These are phyloP conservation scores for Melanostoma mellinum DNA, from an alignment of 2,888 invertebrate genomes.

Conservation along the genomic window DNA sequence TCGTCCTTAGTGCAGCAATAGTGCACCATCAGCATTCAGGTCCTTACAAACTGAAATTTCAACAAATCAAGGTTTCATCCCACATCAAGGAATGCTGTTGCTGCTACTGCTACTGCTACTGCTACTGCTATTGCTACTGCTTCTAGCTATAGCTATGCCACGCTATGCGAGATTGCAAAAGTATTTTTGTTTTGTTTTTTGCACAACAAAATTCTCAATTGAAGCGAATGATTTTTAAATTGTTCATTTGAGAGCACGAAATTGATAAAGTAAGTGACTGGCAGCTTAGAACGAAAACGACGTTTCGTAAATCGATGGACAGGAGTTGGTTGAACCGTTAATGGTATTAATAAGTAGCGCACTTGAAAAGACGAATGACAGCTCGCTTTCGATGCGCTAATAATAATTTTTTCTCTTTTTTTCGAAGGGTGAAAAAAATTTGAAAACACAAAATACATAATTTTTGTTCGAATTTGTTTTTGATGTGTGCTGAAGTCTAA, in stretches of 20 bases:
- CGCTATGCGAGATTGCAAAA: not conserved
- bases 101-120: constrained; percentile 1
- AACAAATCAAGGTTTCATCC: constrained; percentile 64
- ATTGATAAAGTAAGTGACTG: constrained; percentile 57
- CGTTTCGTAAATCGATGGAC: not conserved
- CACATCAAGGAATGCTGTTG: constrained; percentile 22
- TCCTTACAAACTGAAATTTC: constrained; percentile 62
- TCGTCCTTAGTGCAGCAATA: not conserved
- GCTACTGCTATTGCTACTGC: not conserved
- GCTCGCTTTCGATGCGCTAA: not conserved
- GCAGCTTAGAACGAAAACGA: constrained; percentile 20
- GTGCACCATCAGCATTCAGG: constrained; percentile 48
- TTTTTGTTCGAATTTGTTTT: not conserved
- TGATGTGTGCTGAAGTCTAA: not conserved
- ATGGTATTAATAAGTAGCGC: constrained; percentile 10
- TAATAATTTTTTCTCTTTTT: not conserved
- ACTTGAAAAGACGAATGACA: constrained; percentile 7
- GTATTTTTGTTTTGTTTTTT: constrained; percentile 35
- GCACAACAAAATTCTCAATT: constrained; percentile 35
- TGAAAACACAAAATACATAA: not conserved
- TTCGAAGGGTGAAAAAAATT: not conserved
- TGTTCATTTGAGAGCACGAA: constrained; percentile 56
- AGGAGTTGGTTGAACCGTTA: constrained; percentile 16
- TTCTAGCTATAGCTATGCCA: constrained; percentile 10
- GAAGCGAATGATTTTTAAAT: constrained; percentile 67